Base-by-base conservation (phyloP, 2,113 vertebrate species). In the Pangasianodon hypophthalmus region DNA sequence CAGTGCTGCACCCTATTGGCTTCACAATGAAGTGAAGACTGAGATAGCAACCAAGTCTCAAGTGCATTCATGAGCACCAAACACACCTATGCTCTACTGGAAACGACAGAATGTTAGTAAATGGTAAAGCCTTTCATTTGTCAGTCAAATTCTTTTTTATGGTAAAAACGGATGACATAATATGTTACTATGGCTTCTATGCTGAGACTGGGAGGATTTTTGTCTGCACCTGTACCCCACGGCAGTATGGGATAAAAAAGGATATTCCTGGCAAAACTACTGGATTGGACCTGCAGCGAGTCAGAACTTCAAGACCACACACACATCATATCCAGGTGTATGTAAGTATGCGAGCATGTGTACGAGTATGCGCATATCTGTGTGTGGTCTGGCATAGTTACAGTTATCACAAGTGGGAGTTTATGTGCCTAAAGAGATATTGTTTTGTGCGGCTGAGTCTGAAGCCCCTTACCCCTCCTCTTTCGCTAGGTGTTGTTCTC, bases 311-410 rank as follows among this genome's bases (percentile, higher is more conserved):
- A 94, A 93, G 91, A 93, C 95, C 93, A 94, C 93, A 93, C 93
- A 75, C 90, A 84, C 54, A 62, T 7, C 82, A 62, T 44, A 84
- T 60, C 81, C 81, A 91, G 64, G 91, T 88, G 85, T 91, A 83
- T 85, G 86, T 90, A 88, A 26, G 60, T 84, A 67, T 73, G 85
- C 89, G 81, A 91, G 84, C 90, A 88, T 94, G 92, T 92, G 93
- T 80, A 92, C 88, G 84, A 91, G 75, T 89, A 75, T 50, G 84
- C 77, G 75, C 44, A 46, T 90, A 82, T 83, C 73, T 91, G 90
- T 91, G 92, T 93, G 95, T 95, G 92, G 92, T 92, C 95, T 96
- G 94, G 94, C 93, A 89, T 89, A 56, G 92, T 91, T 93, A 93
- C 93, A 95, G 88, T 93, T 93, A 93, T 95, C 91, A 92, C 92